These are phyloP conservation scores for Festucalex cinctus DNA, from an alignment of 2,113 vertebrate species.

Conservation along the genomic window DNA sequence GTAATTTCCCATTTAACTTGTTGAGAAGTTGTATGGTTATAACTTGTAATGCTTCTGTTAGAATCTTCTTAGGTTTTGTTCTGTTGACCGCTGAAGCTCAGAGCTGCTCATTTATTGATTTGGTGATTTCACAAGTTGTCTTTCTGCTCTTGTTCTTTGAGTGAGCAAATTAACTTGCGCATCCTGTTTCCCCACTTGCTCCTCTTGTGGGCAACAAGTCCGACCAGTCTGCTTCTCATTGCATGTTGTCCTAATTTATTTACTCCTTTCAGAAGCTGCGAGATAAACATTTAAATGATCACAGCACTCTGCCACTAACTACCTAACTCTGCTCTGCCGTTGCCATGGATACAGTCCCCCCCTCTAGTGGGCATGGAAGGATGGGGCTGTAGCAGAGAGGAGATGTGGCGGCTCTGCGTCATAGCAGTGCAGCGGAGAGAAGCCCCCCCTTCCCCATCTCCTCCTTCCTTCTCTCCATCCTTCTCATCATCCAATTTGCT, in stretches of 20 bases:
- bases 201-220: conserved; percentile 14
- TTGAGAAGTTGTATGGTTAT: background rate
- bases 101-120: conserved; percentile 4
- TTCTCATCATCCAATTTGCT: conserved; percentile 63
- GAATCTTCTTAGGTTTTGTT: background rate
- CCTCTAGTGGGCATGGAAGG: conserved; percentile 60
- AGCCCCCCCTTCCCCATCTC: conserved; percentile 29
- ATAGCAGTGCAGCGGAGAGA: conserved; percentile 74
- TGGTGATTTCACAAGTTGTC: background rate
- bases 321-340: conserved; percentile 73
- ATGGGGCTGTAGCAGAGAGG: conserved; percentile 65
- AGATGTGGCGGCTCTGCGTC: conserved; percentile 33
- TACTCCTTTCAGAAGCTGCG: conserved; percentile 8
- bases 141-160: background rate
- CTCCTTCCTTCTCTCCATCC: conserved; percentile 52
- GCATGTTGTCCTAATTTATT: conserved; percentile 23
- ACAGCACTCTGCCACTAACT: conserved; percentile 66
- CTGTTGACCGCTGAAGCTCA: background rate
- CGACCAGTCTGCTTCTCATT: conserved; percentile 30
- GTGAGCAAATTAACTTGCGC: background rate
- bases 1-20: background rate
- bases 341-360: conserved; percentile 77
- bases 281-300: conserved; percentile 19
- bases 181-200: conserved; percentile 15
- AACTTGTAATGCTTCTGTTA: background rate